A percentile compares a stretch with the other conserved stretches of the same genome.
These are phyloP conservation scores for Cantharis rufa DNA, from an alignment of 2,888 invertebrate species.

Conservation along the genomic window DNA sequence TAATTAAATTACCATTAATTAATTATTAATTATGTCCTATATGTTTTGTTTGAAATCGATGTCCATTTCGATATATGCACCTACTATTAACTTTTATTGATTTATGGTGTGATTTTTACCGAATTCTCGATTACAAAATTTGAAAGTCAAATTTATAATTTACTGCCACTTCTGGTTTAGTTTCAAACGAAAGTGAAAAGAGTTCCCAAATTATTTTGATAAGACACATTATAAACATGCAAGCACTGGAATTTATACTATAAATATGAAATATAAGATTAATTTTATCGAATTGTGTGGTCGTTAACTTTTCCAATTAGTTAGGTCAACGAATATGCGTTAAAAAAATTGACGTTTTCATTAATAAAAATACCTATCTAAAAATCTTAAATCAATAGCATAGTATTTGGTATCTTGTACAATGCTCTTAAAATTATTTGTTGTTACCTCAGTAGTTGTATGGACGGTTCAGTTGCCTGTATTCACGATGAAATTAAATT, in stretches of 20 bases:
- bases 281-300: background rate
- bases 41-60: background rate
- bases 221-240: background rate
- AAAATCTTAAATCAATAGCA: too few relatives aligned
- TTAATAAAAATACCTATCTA: background rate
- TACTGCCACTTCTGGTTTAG: background rate
- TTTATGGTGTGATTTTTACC: background rate
- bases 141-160: background rate
- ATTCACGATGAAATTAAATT: too few relatives aligned
- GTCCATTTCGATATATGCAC: background rate
- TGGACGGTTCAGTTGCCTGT: too few relatives aligned
- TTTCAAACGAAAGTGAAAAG: background rate
- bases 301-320: background rate
- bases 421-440: too few relatives aligned
- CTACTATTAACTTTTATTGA: background rate
- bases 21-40: background rate
- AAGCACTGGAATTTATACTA: background rate
- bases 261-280: background rate
- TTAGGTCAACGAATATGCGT: background rate
- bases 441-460: too few relatives aligned
- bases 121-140: background rate
- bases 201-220: background rate
- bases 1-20: background rate
- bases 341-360: background rate
- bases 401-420: too few relatives aligned